phyloP scores from a whole-genome alignment of 2,797 vertebrate species.

The Euthynnus affinis region DNA sequence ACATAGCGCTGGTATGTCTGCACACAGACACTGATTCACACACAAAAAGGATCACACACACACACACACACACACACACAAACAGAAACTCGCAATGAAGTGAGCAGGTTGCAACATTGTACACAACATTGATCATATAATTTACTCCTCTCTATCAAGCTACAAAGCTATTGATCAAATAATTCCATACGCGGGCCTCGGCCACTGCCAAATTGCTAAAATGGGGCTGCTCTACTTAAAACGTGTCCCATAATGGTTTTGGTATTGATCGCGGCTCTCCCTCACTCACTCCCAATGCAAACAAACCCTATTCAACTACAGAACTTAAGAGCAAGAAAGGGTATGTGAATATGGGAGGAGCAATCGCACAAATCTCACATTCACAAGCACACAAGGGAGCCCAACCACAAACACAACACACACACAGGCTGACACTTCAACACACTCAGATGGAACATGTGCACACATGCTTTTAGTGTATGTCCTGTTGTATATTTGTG shows the following conservation, averaged over 20 bases:
- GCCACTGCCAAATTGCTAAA: constrained; percentile 86
- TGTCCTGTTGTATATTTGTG: constrained; percentile 65
- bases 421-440: constrained; percentile 14
- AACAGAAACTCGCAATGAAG: constrained; percentile 43
- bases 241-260: constrained; percentile 83
- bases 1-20: constrained; percentile 49
- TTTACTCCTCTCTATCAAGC: constrained; percentile 88
- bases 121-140: constrained; percentile 88
- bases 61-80: constrained; percentile 22
- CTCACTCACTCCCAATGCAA: constrained; percentile 74
- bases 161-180: constrained; percentile 88
- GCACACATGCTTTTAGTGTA: neutral
- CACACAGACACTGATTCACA: constrained; percentile 42
- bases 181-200: constrained; percentile 84
- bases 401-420: constrained; percentile 27
- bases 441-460: constrained; percentile 34
- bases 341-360: constrained; percentile 36
- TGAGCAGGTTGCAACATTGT: constrained; percentile 62
- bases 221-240: constrained; percentile 83
- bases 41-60: constrained; percentile 29
- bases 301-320: constrained; percentile 73
- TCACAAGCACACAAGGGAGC: constrained; percentile 13
- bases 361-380: constrained; percentile 30
- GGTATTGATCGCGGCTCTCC: constrained; percentile 80
- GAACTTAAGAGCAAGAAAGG: constrained; percentile 53